Percentiles rank a stretch among this genome's conserved stretches.
Evolutionary conservation across 2,113 vertebrate species (phyloP).

Genomic region (Pipra filicauda): DNA sequence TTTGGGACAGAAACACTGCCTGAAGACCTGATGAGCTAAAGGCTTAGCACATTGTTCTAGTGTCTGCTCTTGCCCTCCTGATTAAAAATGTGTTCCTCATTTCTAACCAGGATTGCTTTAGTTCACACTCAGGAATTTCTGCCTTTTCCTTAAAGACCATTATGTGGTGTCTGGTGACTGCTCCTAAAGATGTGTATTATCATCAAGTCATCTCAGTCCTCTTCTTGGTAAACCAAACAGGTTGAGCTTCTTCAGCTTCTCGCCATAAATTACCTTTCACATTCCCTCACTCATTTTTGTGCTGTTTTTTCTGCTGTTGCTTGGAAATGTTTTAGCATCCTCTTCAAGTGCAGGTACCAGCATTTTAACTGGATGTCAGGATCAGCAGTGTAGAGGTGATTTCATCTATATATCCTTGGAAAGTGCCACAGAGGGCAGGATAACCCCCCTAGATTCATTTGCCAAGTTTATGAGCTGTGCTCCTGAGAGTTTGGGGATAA

Average conservation of each 20-base stretch:
- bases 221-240: background rate
- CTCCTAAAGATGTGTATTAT: background rate
- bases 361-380: background rate
- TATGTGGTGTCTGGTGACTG: background rate
- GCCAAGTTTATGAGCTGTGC: no score
- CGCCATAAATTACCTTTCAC: fast-evolving
- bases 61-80: background rate
- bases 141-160: background rate
- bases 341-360: background rate
- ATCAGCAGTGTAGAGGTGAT: background rate
- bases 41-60: background rate
- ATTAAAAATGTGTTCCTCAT: background rate
- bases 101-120: background rate
- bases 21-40: background rate
- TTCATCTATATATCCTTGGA: no score
- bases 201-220: background rate
- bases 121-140: background rate
- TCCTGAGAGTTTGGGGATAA: background rate
- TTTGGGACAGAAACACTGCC: background rate
- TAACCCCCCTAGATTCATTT: no score
- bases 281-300: background rate
- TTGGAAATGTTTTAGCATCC: background rate
- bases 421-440: no score
- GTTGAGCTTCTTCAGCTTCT: background rate
- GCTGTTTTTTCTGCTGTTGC: background rate